These are phyloP conservation scores for Cenopis cana DNA, from an alignment of 2,888 invertebrate genomes.

Conservation along the genomic window DNA sequence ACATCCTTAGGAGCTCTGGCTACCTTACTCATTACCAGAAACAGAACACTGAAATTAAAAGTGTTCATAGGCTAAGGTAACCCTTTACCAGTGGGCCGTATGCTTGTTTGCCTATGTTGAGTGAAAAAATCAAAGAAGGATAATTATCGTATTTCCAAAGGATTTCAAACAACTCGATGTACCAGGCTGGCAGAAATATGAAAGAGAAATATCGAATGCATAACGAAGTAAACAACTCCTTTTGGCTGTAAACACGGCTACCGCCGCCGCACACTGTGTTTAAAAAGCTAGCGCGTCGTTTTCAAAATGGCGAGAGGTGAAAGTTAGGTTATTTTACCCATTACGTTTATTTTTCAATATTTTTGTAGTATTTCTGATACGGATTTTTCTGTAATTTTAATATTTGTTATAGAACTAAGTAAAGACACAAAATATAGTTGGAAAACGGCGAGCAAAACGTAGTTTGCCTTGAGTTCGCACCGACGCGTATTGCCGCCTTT, in stretches of 20 bases:
- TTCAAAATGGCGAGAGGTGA: conserved; percentile 5
- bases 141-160: conserved; percentile 9
- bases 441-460: conserved; percentile 78
- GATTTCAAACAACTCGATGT: conserved; percentile 50
- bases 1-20: no score
- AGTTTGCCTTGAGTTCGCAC: conserved; percentile 78
- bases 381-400: background rate
- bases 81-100: background rate
- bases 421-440: conserved; percentile 60
- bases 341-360: background rate
- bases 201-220: conserved; percentile 69
- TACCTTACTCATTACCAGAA: background rate
- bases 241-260: conserved; percentile 22
- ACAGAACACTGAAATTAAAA: background rate
- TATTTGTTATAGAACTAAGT: conserved; percentile 42
- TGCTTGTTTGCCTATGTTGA: no score
- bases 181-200: conserved; percentile 66
- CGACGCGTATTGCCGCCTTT: conserved; percentile 54
- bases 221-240: conserved; percentile 68
- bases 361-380: background rate
- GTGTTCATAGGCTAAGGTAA: background rate
- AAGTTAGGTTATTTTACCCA: conserved; percentile 5
- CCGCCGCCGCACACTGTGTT: conserved; percentile 25
- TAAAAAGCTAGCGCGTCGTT: conserved; percentile 21
- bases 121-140: conserved; percentile 4